These are phyloP conservation scores for Seriola rivoliana DNA, from an alignment of 2,113 vertebrate species.

Conservation along the genomic window DNA sequence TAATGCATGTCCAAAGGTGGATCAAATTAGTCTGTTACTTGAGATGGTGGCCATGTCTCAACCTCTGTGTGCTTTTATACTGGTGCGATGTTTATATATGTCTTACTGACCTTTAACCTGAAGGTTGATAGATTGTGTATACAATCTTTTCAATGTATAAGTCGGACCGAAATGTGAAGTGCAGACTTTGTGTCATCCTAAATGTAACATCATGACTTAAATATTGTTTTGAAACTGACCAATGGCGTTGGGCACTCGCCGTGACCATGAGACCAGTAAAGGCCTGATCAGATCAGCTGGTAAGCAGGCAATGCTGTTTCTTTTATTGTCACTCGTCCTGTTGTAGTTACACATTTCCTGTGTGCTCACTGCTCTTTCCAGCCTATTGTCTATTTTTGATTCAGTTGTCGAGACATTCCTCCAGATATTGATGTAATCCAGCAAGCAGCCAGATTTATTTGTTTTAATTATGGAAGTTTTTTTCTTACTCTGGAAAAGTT, in stretches of 20 bases:
- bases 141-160: constrained; percentile 18
- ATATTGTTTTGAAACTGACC: not conserved
- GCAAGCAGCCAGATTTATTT: constrained; percentile 61
- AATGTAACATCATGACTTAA: not conserved
- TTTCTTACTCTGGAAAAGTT: constrained; percentile 30
- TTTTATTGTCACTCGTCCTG: constrained; percentile 55
- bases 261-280: constrained; percentile 20
- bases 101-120: constrained; percentile 33
- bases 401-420: constrained; percentile 51
- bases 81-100: constrained; percentile 23
- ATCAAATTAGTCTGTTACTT: constrained; percentile 29
- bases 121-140: constrained; percentile 38
- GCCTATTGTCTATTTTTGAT: constrained; percentile 53
- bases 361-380: constrained; percentile 48
- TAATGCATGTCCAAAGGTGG: constrained; percentile 27
- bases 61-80: not conserved
- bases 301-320: constrained; percentile 12
- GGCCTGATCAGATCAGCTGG: constrained; percentile 7
- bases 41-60: not conserved
- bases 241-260: not conserved
- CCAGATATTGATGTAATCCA: constrained; percentile 55
- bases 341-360: constrained; percentile 68
- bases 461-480: constrained; percentile 58
- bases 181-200: constrained; percentile 15
- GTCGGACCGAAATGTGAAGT: not conserved